phyloP scores from a whole-genome alignment of 2,888 invertebrate species.

The Disparrhopalites patrizii region DNA sequence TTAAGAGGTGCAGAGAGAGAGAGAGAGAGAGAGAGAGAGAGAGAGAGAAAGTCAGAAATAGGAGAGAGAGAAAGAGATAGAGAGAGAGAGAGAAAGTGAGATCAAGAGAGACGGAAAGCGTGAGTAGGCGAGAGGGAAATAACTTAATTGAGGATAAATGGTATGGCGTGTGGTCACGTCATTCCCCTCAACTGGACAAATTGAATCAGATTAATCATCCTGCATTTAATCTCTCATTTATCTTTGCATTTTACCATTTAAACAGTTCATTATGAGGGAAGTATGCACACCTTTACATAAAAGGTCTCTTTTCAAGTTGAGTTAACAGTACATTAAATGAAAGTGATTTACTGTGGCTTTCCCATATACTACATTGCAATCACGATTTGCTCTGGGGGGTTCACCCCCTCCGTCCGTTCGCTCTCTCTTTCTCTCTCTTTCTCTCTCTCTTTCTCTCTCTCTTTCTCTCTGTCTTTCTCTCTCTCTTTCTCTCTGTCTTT shows the following conservation, averaged over 20 bases:
- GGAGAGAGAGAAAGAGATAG: constrained; percentile 19
- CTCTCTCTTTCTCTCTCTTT: constrained; percentile 22
- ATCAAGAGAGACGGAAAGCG: background rate
- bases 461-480: background rate
- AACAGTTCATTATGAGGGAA: background rate
- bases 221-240: constrained; percentile 28
- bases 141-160: constrained; percentile 27
- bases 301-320: background rate
- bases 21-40: background rate
- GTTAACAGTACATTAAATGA: background rate
- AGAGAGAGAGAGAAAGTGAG: constrained; percentile 1
- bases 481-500: background rate
- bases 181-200: constrained; percentile 36
- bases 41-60: background rate
- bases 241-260: constrained; percentile 28
- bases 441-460: constrained; percentile 4
- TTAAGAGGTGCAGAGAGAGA: background rate
- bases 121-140: constrained; percentile 12
- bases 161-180: constrained; percentile 35
- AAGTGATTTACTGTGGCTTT: background rate
- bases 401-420: constrained; percentile 18
- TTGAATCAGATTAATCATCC: constrained; percentile 32
- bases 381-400: too few relatives aligned
- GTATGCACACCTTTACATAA: background rate
- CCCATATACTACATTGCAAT: too few relatives aligned